A percentile compares a stretch with the other conserved stretches of the same genome.
Evolutionary conservation across 2,888 invertebrate genomes (phyloP).

Genomic region (Torymus texanus): DNA sequence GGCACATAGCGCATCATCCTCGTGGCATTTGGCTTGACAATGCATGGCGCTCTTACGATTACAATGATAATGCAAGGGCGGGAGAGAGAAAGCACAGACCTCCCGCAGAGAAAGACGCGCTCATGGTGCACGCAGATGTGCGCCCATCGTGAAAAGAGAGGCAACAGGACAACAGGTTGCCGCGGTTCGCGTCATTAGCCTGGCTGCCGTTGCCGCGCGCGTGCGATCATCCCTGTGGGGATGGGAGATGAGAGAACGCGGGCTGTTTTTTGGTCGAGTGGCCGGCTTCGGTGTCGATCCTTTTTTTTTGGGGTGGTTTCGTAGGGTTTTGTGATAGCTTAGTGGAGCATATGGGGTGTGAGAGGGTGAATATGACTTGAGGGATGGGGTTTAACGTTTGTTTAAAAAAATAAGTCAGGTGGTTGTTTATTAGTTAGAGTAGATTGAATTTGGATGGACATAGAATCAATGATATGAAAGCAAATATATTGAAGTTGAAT

Average conservation of each 20-base stretch:
- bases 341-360: no score
- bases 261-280: slow-evolving; percentile 16
- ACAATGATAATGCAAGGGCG: slow-evolving; percentile 72
- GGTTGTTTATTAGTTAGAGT: no score
- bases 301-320: not conserved
- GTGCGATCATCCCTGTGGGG: not conserved
- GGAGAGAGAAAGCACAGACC: slow-evolving; percentile 48
- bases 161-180: slow-evolving; percentile 70
- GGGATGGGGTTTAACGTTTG: no score
- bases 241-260: slow-evolving; percentile 2
- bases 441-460: no score
- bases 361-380: no score
- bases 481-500: no score
- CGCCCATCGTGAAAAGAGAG: slow-evolving; percentile 63
- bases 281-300: not conserved
- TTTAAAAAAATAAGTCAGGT: no score
- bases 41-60: slow-evolving; percentile 71
- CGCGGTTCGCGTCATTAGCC: slow-evolving; percentile 68
- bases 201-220: not conserved
- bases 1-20: not conserved
- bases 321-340: no score
- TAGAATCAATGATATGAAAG: no score
- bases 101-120: slow-evolving; percentile 30
- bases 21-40: slow-evolving; percentile 73
- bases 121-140: not conserved